Percentiles rank a stretch among this genome's conserved stretches.
Evolutionary conservation across 2,797 vertebrate species (phyloP).

Genomic region (Hemibagrus guttatus): DNA sequence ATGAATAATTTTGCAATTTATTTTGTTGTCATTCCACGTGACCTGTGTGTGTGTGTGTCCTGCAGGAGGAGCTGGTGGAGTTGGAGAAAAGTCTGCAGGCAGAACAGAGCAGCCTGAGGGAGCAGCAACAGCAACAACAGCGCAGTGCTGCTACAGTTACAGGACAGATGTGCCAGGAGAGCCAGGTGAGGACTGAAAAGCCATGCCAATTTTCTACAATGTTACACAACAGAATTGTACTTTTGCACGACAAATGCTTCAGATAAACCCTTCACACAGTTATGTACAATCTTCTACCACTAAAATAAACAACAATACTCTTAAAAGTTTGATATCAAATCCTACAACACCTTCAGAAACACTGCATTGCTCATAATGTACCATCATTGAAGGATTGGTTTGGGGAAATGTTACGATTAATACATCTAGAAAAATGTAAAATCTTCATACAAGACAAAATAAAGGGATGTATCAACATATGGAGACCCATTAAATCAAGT

Average conservation of each 20-base stretch:
- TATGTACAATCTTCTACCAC: neutral
- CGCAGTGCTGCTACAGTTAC: slow-evolving; percentile 89
- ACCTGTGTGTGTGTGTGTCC: slow-evolving; percentile 35
- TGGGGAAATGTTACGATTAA: neutral
- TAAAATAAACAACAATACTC: neutral
- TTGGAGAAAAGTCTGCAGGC: slow-evolving; percentile 83
- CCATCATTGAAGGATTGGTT: neutral
- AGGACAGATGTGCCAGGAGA: slow-evolving; percentile 95
- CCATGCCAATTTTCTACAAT: neutral
- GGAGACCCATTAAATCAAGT: neutral
- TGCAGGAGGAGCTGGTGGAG: slow-evolving; percentile 85
- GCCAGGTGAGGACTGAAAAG: slow-evolving; percentile 79
- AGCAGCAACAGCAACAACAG: slow-evolving; percentile 90
- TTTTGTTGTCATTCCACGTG: neutral
- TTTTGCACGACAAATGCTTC: neutral
- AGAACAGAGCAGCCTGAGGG: slow-evolving; percentile 82
- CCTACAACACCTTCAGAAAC: neutral
- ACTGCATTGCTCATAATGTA: neutral
- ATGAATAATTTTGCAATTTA: neutral
- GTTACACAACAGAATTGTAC: neutral
- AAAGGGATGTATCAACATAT: neutral
- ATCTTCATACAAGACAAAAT: neutral
- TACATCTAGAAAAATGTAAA: neutral
- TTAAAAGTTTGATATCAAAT: neutral
- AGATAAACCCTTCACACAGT: neutral